A percentile compares a stretch with the other conserved stretches of the same genome.
phyloP scores from a whole-genome alignment of 37 sponge, comb jelly and placozoan genomes.

The Chondrilla cf. caribensis region DNA sequence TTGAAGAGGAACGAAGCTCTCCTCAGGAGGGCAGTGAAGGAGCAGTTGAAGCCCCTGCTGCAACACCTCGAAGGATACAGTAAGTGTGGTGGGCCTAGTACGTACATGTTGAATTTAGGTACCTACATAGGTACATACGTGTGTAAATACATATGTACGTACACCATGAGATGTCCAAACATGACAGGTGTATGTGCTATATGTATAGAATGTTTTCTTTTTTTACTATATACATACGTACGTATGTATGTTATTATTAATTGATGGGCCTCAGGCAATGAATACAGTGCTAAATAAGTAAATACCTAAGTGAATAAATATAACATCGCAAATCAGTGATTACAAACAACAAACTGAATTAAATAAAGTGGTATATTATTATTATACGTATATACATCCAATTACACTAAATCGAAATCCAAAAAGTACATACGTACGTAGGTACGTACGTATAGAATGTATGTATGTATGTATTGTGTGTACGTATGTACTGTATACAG shows the following conservation, averaged over 20 bases:
- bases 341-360: too few relatives aligned
- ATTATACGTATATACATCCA: too few relatives aligned
- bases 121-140: neutral
- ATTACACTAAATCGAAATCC: too few relatives aligned
- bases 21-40: conserved; percentile 34
- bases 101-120: neutral
- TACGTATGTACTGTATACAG: neutral
- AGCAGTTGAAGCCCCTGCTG: conserved; percentile 36
- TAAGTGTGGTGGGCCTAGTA: conserved; percentile 7
- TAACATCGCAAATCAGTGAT: too few relatives aligned
- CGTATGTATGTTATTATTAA: too few relatives aligned
- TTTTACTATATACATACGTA: neutral
- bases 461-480: conserved; percentile 25
- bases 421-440: neutral
- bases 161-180: too few relatives aligned
- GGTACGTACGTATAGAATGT: neutral
- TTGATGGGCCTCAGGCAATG: too few relatives aligned
- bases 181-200: too few relatives aligned
- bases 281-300: too few relatives aligned
- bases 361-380: too few relatives aligned
- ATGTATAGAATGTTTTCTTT: too few relatives aligned
- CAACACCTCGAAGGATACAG: conserved; percentile 51
- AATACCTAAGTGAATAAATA: too few relatives aligned
- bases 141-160: neutral
- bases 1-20: neutral